Evolutionary conservation across 2,113 vertebrate genomes (phyloP).

Genomic region (Pandion haliaetus): DNA sequence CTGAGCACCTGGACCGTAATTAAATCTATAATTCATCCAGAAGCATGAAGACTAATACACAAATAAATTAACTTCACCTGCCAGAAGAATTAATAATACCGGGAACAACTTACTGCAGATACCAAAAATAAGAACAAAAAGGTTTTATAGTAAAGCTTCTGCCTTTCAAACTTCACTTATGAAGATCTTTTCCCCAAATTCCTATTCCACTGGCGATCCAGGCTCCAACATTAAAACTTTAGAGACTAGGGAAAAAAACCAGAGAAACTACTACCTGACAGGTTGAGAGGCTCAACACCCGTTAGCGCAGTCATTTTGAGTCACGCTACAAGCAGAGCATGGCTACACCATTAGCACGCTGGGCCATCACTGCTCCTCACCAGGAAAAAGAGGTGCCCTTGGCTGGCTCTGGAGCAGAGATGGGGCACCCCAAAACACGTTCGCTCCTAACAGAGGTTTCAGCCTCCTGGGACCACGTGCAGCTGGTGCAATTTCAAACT

Average conservation of each 20-base stretch:
- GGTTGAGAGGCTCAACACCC: neutral
- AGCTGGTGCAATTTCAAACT: neutral
- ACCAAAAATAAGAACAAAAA: neutral
- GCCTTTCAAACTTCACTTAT: neutral
- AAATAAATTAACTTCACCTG: slow-evolving; percentile 39
- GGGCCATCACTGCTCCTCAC: neutral
- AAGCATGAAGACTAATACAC: neutral
- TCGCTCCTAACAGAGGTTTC: fast-evolving
- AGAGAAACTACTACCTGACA: neutral
- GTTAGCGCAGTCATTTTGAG: neutral
- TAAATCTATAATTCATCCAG: slow-evolving; percentile 47
- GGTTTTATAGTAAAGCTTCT: neutral
- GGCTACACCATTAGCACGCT: neutral
- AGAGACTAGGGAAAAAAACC: neutral
- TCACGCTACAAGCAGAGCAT: fast-evolving
- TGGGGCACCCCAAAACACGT: fast-evolving
- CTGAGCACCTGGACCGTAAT: slow-evolving; percentile 36
- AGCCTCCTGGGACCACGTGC: neutral
- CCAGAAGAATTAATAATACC: slow-evolving; percentile 11
- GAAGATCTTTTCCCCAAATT: neutral
- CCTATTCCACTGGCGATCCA: neutral
- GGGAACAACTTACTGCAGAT: neutral
- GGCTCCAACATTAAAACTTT: neutral
- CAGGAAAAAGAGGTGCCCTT: neutral
- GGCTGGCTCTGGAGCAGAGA: neutral